These are phyloP conservation scores for Mobula hypostoma DNA, from an alignment of 2,113 vertebrate species.

Conservation along the genomic window DNA sequence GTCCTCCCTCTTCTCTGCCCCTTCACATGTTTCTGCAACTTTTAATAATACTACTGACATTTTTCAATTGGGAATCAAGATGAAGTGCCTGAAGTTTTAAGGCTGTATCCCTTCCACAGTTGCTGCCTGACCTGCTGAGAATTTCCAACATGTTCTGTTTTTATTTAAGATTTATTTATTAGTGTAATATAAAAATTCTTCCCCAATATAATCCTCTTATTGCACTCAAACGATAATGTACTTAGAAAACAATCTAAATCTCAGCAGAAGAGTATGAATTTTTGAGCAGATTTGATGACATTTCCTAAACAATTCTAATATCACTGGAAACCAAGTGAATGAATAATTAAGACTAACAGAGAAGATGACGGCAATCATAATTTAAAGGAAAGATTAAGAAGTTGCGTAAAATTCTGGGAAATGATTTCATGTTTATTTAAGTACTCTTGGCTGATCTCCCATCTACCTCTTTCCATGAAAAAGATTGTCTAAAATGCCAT, in stretches of 20 bases:
- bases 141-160: no score
- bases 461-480: background rate
- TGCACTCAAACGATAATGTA: background rate
- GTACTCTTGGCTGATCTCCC: background rate
- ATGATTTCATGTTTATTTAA: background rate
- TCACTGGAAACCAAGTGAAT: background rate
- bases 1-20: no score
- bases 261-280: background rate
- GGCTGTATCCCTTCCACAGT: no score
- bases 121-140: no score
- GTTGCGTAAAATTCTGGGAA: background rate
- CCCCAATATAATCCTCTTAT: background rate
- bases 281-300: background rate
- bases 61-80: no score
- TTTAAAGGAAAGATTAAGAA: background rate
- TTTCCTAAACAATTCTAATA: background rate
- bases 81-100: no score
- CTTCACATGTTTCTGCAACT: no score
- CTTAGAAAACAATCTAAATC: background rate
- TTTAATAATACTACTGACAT: no score
- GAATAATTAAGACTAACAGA: background rate
- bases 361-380: no score
- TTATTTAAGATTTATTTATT: no score
- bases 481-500: no score
- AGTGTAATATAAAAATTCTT: background rate